Evolutionary conservation across 2,888 invertebrate species (phyloP), one percentile per base, ranked within the genome.

Genomic region (Ornithoptera priamus): DNA sequence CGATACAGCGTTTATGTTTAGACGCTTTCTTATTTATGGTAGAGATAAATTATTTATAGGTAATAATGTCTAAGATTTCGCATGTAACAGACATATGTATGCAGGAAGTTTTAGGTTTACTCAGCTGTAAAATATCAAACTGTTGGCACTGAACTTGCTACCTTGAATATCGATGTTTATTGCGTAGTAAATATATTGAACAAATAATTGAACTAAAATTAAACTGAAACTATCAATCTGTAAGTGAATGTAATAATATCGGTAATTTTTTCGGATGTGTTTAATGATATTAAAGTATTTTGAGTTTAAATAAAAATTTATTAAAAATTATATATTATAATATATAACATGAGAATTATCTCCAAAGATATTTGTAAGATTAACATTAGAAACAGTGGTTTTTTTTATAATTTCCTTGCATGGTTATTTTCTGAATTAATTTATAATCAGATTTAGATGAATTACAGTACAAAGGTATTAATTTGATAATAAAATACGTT

Each of bases 51-150:
- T 68, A 22, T 60, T 68, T 53, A 68, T 59, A 22, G 64, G 60
- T 39, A 22, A 61, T 63, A 67, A 67, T 62, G 39, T 42, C 24
- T 46, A 46, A 58, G 42, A 62, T 17, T 60, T 68, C 62, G 64
- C 46, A 1, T 18, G 57, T 53, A 64, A 63, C 63, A 60, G 36
- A 68, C 60, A 59, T 57, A 62, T 59, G 36, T 30, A 39, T 61
- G 36, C 53, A 56, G 65, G 61, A 69, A 57, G 60, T 60, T 20
- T 65, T 65, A 57, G 39, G 64, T 69, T 62, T 68, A 50, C 60
- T 60, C 64, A 60, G 36, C 63, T 68, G 64, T 60, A 60, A 60
- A 68, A 68, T 63, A 68, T 68, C 59, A 59, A 68, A 64, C 36
- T 22, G 64, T 39, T 68, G 22, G 50, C 60, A 39, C 39, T 67